Percentiles rank a stretch among this genome's conserved stretches.
Evolutionary conservation across 37 sponge, comb jelly and placozoan species (phyloP).

Genomic region (Crambe crambe): DNA sequence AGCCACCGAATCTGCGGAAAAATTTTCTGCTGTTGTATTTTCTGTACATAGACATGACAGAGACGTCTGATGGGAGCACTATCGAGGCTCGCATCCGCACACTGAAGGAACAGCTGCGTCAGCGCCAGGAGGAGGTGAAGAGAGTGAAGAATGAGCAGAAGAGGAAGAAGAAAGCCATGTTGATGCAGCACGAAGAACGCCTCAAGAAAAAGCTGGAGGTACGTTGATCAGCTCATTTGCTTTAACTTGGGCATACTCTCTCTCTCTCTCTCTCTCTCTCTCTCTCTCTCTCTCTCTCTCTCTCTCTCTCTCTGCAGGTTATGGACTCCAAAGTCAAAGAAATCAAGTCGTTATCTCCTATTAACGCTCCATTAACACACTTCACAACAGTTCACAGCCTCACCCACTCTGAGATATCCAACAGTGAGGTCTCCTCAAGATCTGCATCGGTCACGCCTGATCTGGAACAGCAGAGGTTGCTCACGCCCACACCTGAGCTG

Average conservation of each 20-base stretch:
- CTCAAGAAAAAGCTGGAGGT: slow-evolving; percentile 65
- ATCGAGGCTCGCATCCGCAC: slow-evolving; percentile 57
- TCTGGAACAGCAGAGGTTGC: neutral
- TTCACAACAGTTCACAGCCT: neutral
- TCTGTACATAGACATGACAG: too few species aligned
- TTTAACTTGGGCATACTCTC: neutral
- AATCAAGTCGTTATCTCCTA: neutral
- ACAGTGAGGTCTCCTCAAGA: neutral
- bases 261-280: neutral
- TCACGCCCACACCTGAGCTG: too few species aligned
- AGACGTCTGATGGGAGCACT: slow-evolving; percentile 26
- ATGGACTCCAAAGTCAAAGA: neutral
- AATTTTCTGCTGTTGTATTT: too few species aligned
- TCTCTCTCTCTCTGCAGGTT: neutral
- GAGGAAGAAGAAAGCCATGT: slow-evolving; percentile 50
- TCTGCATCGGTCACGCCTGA: neutral
- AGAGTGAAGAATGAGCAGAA: slow-evolving; percentile 61
- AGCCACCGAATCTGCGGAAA: too few species aligned
- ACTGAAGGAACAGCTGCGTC: slow-evolving; percentile 57
- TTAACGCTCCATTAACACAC: neutral
- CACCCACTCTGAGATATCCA: neutral
- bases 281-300: neutral
- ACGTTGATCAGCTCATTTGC: too few species aligned
- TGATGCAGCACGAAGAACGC: slow-evolving; percentile 62
- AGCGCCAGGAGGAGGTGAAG: slow-evolving; percentile 57